phyloP scores from a whole-genome alignment of 2,888 invertebrate genomes.

The Dolichopus griseipennis region DNA sequence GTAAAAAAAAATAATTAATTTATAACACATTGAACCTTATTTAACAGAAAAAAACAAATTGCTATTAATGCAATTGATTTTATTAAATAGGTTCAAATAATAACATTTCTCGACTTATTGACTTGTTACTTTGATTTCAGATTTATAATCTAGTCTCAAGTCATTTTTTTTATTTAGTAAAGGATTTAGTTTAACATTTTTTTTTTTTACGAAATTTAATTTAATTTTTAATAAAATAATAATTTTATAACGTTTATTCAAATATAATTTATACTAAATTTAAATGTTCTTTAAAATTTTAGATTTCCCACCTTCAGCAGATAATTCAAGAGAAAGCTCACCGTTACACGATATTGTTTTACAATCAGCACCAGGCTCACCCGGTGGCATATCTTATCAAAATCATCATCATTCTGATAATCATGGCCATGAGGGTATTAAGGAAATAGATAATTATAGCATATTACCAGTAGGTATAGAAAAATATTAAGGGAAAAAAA shows the following conservation, averaged over 20 bases:
- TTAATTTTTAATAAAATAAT: too few species aligned
- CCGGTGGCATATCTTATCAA: constrained; percentile 50
- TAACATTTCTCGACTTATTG: neutral
- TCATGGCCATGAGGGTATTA: constrained; percentile 35
- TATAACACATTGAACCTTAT: neutral
- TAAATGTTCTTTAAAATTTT: constrained; percentile 9
- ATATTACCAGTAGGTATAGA: constrained; percentile 6
- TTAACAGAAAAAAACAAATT: neutral
- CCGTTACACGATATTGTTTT: constrained; percentile 65
- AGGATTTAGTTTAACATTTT: too few species aligned
- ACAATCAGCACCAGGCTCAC: constrained; percentile 59
- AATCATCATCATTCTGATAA: constrained; percentile 33
- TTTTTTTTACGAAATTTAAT: too few species aligned
- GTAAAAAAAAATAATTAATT: too few species aligned
- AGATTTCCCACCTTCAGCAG: constrained; percentile 24
- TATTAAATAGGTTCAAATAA: neutral
- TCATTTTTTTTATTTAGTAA: neutral
- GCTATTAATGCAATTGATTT: neutral
- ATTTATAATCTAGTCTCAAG: neutral
- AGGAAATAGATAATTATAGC: constrained; percentile 4
- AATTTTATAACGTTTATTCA: too few species aligned
- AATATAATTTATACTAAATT: neutral
- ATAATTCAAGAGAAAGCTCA: constrained; percentile 78
- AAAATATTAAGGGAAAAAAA: neutral
- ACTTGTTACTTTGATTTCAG: neutral